phyloP scores from a whole-genome alignment of 37 sponge, comb jelly and placozoan genomes.

The Beroe forskalii region DNA sequence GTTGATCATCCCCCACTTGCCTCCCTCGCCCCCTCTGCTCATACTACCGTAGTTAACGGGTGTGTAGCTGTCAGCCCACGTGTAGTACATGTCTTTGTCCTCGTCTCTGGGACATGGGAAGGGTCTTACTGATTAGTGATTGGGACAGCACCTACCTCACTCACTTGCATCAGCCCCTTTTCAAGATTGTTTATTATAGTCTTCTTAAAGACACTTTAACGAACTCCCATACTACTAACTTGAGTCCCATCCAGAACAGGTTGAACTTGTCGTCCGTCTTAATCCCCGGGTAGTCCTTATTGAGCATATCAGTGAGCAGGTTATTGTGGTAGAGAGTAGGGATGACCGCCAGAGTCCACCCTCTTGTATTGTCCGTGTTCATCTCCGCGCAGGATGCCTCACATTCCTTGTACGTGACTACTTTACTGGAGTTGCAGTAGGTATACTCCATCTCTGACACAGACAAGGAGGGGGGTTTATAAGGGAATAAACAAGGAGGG shows the following conservation, averaged over 20 bases:
- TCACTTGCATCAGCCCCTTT: too few species aligned
- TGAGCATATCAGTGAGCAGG: not conserved
- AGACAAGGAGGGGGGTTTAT: not conserved
- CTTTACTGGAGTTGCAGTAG: not conserved
- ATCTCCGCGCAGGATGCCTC: not conserved
- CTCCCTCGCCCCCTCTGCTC: not conserved
- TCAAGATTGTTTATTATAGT: too few species aligned
- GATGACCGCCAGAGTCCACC: constrained; percentile 46
- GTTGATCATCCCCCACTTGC: constrained; percentile 13
- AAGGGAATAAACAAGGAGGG: too few species aligned
- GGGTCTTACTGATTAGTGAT: too few species aligned
- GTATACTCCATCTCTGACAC: constrained; percentile 20
- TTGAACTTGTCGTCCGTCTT: constrained; percentile 43
- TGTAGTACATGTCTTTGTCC: not conserved
- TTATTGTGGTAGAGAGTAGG: constrained; percentile 11
- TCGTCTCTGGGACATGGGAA: too few species aligned
- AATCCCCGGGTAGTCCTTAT: constrained; percentile 3
- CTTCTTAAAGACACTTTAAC: too few species aligned
- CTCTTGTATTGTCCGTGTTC: not conserved
- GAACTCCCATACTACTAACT: constrained; percentile 12
- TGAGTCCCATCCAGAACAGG: constrained; percentile 34
- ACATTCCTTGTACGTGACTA: not conserved
- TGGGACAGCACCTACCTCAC: too few species aligned
- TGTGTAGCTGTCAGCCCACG: constrained; percentile 1
- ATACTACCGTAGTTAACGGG: constrained; percentile 1